Base-by-base conservation (phyloP, 2,888 invertebrate species). In the Pyrrhosoma nymphula region DNA sequence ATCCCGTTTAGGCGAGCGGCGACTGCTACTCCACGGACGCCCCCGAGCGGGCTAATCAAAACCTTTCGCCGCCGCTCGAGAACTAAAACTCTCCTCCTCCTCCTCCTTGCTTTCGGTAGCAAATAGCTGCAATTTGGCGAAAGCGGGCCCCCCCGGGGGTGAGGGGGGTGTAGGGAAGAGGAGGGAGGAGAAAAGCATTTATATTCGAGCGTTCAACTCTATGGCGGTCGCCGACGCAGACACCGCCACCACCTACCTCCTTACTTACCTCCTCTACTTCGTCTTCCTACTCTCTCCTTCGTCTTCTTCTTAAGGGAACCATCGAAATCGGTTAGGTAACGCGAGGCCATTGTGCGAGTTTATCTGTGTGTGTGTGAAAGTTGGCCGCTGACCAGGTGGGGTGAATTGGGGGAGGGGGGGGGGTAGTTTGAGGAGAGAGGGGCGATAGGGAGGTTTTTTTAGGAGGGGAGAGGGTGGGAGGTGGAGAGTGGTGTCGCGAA, bases 81-180 rank as follows among this genome's bases (percentile, higher is more conserved):
- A 69, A n/a, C 82, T 35, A 82, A 82, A 82, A 82, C 82, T 35
- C 82, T 35, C 35, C 82, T 35, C 82, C 60, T 60, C 60, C 60
- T 82, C 82, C 60, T 60, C 60, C 60, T 82, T 82, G 35, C 82
- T 82, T 35, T 35, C 82, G 82, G 82, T 82, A 82, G 82, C 82
- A 82, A 82, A 82, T 82, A 82, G 82, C 82, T 82, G 82, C 82
- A 82, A 82, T 82, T 82, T 35, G 82, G 82, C 82, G 82, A 82
- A 82, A 82, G 82, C 82, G 82, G 82, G 14, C 82, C 69, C 2
- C 26, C 26, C 0, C 20, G 69, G 23, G 20, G n/a, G 23, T 1
- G 69, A 26, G 26, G 23, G 23, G 3, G 69, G 69, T 3, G 69
- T 12, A n/a, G 69, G 69, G 69, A 20, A 10, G 60, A 14, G 60